These are phyloP conservation scores for Ophiothrix spiculata DNA, from an alignment of 35 echinoderm and acorn worm genomes.

Conservation along the genomic window DNA sequence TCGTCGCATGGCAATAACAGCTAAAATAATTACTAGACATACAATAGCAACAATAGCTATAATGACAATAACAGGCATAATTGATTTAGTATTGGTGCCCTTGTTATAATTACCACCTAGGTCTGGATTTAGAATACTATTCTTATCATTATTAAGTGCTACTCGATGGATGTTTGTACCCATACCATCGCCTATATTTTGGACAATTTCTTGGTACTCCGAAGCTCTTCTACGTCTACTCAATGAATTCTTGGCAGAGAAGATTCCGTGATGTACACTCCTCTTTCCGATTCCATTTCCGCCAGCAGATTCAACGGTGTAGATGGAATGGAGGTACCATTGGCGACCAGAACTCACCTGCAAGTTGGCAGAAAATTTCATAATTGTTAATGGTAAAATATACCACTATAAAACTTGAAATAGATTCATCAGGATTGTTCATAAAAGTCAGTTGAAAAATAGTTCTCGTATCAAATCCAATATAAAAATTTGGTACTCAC, in stretches of 20 bases:
- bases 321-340: slow-evolving; percentile 94
- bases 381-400: not conserved
- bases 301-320: slow-evolving; percentile 70
- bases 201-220: slow-evolving; percentile 33
- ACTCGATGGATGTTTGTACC: not conserved
- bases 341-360: slow-evolving; percentile 83
- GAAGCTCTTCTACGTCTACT: slow-evolving; percentile 21
- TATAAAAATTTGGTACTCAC: no score
- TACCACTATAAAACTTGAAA: no score
- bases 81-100: not conserved
- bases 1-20: slow-evolving; percentile 47
- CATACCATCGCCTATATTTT: slow-evolving; percentile 48
- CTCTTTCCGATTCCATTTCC: slow-evolving; percentile 74
- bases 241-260: not conserved
- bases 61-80: slow-evolving; percentile 32
- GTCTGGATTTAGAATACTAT: slow-evolving; percentile 25
- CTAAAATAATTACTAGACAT: slow-evolving; percentile 52
- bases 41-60: slow-evolving; percentile 34
- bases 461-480: no score
- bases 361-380: slow-evolving; percentile 6
- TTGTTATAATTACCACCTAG: slow-evolving; percentile 10
- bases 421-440: no score
- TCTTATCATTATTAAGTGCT: not conserved
- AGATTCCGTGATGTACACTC: slow-evolving; percentile 62
- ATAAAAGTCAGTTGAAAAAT: no score